Conservation (phyloP, 1,140 invertebrate genomes). For the Drosophila serrata region DNA sequence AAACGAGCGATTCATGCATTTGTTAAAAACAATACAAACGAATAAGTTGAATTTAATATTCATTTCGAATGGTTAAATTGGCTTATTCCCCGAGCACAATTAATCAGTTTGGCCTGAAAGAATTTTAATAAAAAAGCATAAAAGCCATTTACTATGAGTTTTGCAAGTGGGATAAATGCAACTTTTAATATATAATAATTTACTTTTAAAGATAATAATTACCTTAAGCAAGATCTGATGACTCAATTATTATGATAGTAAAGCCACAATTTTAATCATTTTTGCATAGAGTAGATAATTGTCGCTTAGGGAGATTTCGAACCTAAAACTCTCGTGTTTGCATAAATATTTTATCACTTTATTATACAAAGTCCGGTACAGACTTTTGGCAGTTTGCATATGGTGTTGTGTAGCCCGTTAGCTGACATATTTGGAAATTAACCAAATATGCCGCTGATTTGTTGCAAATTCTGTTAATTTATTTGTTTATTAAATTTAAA, state of each 20-base stretch:
- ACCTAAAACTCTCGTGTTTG: slow-evolving; percentile 16
- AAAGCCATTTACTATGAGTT: neutral
- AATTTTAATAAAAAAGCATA: neutral
- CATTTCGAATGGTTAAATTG: neutral
- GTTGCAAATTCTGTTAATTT: slow-evolving; percentile 67
- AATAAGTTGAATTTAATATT: slow-evolving; percentile 7
- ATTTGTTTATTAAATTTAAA: slow-evolving; percentile 70
- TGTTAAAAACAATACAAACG: neutral
- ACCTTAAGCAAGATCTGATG: neutral
- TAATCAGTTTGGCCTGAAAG: slow-evolving; percentile 1
- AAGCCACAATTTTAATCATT: neutral
- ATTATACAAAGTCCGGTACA: slow-evolving; percentile 62
- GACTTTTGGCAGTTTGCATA: slow-evolving; percentile 62
- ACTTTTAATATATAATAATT: neutral
- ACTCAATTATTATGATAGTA: neutral
- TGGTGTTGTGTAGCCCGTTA: slow-evolving; percentile 9
- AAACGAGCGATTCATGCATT: neutral
- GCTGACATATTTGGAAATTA: slow-evolving; percentile 65
- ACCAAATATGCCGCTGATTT: slow-evolving; percentile 73
- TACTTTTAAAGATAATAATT: neutral
- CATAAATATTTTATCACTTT: slow-evolving; percentile 74
- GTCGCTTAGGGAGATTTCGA: neutral
- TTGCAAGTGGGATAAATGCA: neutral
- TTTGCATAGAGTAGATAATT: slow-evolving; percentile 1
- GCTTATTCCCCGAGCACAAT: neutral